Conservation (phyloP, 2,113 vertebrate species). For the Formicarius rufipectus region DNA sequence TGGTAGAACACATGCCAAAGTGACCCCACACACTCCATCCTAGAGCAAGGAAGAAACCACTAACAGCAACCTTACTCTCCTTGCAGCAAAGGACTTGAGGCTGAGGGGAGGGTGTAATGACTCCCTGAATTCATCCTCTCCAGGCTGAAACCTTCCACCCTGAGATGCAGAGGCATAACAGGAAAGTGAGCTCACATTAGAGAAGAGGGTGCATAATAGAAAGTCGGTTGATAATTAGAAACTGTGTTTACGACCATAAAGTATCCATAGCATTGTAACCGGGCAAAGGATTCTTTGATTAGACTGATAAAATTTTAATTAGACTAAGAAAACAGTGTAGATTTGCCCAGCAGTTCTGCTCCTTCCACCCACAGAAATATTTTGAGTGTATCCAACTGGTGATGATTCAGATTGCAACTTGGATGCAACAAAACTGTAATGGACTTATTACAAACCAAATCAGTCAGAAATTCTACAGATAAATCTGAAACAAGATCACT, state of each 20-base stretch:
- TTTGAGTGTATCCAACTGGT: background rate
- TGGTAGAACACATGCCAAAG: background rate
- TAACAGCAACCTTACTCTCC: background rate
- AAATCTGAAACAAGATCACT: background rate
- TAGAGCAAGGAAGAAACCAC: background rate
- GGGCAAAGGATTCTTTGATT: background rate
- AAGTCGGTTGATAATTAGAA: background rate
- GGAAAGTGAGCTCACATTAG: background rate
- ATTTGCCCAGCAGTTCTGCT: background rate
- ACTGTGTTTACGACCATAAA: background rate
- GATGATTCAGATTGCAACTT: background rate
- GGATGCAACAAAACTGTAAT: background rate
- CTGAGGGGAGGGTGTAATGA: background rate
- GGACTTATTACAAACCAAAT: background rate
- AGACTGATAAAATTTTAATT: background rate
- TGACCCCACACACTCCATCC: fast-evolving
- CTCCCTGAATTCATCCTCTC: background rate
- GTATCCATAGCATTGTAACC: background rate
- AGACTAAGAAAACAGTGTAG: background rate
- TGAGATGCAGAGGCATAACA: background rate
- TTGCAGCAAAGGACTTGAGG: background rate
- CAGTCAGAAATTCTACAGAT: background rate
- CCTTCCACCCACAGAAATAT: background rate
- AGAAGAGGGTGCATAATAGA: background rate
- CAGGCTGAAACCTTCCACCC: background rate